Conservation (phyloP, 2,113 vertebrate genomes). For the Eleginops maclovinus region DNA sequence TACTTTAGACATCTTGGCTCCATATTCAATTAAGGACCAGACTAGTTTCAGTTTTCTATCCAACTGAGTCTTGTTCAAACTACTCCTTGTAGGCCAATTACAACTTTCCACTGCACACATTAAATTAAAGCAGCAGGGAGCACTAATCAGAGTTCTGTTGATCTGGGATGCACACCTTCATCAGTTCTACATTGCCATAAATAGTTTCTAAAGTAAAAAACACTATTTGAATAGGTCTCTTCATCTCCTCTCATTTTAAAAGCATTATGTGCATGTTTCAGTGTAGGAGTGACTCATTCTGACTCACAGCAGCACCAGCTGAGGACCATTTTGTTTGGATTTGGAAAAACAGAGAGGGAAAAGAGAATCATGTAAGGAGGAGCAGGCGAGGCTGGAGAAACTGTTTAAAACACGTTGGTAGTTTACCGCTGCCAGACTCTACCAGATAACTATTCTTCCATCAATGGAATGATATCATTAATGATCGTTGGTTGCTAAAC, state of each 20-base stretch:
- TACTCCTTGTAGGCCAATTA: neutral
- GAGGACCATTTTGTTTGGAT: conserved; percentile 19
- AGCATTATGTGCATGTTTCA: neutral
- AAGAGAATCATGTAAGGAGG: neutral
- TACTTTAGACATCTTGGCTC: neutral
- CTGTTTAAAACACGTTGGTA: neutral
- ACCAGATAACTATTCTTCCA: neutral
- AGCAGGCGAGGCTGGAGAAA: neutral
- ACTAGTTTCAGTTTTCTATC: neutral
- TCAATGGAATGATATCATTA: neutral
- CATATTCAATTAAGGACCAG: neutral
- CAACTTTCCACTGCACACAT: neutral
- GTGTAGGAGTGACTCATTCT: conserved; percentile 12
- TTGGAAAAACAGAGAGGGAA: conserved; percentile 11
- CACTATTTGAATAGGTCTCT: neutral
- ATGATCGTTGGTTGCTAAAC: neutral
- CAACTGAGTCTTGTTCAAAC: neutral
- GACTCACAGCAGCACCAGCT: conserved; percentile 29
- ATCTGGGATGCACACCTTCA: neutral
- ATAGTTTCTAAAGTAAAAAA: neutral
- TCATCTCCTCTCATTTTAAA: neutral
- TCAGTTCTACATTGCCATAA: neutral
- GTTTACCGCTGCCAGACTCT: no score
- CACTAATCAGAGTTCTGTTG: neutral
- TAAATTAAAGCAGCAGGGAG: neutral